A percentile compares a stretch with the other conserved stretches of the same genome.
Evolutionary conservation across 1,140 invertebrate genomes (phyloP).

Genomic region (Ladona fulva): DNA sequence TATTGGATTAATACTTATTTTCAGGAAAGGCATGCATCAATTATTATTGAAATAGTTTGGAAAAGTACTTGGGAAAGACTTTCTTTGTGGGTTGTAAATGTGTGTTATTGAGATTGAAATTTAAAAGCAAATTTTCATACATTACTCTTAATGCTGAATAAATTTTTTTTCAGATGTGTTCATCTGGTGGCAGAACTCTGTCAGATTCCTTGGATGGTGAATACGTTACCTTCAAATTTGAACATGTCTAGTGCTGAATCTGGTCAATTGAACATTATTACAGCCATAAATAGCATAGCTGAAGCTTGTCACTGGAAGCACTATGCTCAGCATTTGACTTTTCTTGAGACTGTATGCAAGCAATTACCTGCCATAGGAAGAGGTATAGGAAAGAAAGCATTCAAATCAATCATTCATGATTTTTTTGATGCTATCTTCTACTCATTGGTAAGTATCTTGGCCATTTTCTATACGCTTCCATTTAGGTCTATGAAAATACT

Average conservation of each 20-base stretch:
- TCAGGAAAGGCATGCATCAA: too few species aligned
- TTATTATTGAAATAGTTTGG: too few species aligned
- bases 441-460: constrained; percentile 36
- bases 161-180: constrained; percentile 36
- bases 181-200: constrained; percentile 40
- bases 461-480: too few species aligned
- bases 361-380: constrained; percentile 41
- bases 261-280: constrained; percentile 24
- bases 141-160: too few species aligned
- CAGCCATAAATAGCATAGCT: constrained; percentile 33
- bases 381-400: constrained; percentile 41
- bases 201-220: constrained; percentile 30
- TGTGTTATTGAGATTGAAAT: too few species aligned
- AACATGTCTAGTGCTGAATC: constrained; percentile 16
- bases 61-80: too few species aligned
- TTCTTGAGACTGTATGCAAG: constrained; percentile 46
- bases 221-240: constrained; percentile 21
- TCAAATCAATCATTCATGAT: constrained; percentile 41
- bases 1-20: too few species aligned
- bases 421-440: constrained; percentile 47
- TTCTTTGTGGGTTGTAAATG: too few species aligned
- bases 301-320: constrained; percentile 36
- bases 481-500: too few species aligned
- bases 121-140: too few species aligned
- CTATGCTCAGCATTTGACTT: constrained; percentile 42